Base-by-base conservation (phyloP, 2,888 invertebrate genomes). In the Nipponacmea schrenckii region DNA sequence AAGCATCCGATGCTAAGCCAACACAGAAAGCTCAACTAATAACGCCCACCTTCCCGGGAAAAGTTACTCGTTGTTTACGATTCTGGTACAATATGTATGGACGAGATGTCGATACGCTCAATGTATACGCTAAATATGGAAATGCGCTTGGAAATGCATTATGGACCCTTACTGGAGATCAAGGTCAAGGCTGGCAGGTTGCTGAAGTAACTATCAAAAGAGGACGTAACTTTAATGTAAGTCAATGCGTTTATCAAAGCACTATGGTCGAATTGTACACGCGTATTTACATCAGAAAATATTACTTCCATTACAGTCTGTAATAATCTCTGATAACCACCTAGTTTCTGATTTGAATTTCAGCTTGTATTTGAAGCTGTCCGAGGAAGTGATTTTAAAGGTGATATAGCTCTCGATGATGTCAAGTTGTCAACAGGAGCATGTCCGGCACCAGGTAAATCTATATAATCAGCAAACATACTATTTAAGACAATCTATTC, bases 1-100 rank as follows among this genome's bases (percentile, higher is more conserved):
- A 92, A 81, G 91, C 92, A 0, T 87, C 90, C 14, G 76, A 76
- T 39, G 65, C 71, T 20, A 69, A 26, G 7, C 50, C 50, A 8
- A 80, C 79, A 44, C 68, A 79, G 39, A 83, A 77, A 27, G 80
- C 82, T 17, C 71, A 81, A 45, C 74, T 84, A 17, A 75, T 83
- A 31, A 79, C 83, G 62, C 84, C 80, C 4, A 67, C 50, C 1
- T 74, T 71, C 4, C 75, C 71, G 8, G 78, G 80, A 8, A 71
- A 67, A 63, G 71, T 65, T 39, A 72, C 82, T 20, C 46, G 70
- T 24, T 85, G 85, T 69, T 69, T 85, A 15, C 68, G 72, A 27
- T 85, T 86, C 74, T 83, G 79, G 76, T 86, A 84, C 76, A 81
- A 83, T 73, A 85, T 85, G 84, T 83, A 81, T 66, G 86, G 86